Percentiles rank a stretch among this genome's conserved stretches.
These are phyloP conservation scores for Anhinga rufa DNA, from an alignment of 2,113 vertebrate genomes.

Conservation along the genomic window DNA sequence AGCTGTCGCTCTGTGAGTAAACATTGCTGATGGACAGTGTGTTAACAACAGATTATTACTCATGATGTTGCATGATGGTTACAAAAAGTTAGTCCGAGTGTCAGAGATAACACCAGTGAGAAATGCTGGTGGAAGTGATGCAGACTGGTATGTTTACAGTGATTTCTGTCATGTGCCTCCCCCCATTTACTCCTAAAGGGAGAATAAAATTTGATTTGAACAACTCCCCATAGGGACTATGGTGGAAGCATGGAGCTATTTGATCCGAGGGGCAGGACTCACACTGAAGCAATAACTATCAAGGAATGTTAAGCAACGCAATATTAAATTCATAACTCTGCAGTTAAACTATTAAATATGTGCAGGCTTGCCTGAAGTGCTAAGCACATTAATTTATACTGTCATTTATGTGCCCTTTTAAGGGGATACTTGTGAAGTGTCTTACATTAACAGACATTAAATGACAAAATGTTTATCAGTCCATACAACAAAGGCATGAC, in stretches of 20 bases:
- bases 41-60: conserved; percentile 61
- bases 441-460: not conserved
- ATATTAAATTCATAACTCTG: not conserved
- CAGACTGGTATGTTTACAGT: conserved; percentile 5
- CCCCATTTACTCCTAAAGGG: not conserved
- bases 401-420: not conserved
- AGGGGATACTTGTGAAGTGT: not conserved
- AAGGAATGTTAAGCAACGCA: not conserved
- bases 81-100: conserved; percentile 13
- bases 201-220: not conserved
- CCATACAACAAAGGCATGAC: not conserved
- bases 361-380: not conserved
- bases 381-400: not conserved
- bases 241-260: not conserved
- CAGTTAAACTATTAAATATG: not conserved
- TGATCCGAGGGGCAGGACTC: not conserved
- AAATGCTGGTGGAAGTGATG: not conserved
- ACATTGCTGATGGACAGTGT: conserved; percentile 65
- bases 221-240: not conserved
- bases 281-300: not conserved
- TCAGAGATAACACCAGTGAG: conserved; percentile 52
- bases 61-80: conserved; percentile 31
- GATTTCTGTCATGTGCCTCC: not conserved
- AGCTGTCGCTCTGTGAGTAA: conserved; percentile 63
- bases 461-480: not conserved